These are phyloP conservation scores for Erithacus rubecula DNA, from an alignment of 2,797 vertebrate species.

Conservation along the genomic window DNA sequence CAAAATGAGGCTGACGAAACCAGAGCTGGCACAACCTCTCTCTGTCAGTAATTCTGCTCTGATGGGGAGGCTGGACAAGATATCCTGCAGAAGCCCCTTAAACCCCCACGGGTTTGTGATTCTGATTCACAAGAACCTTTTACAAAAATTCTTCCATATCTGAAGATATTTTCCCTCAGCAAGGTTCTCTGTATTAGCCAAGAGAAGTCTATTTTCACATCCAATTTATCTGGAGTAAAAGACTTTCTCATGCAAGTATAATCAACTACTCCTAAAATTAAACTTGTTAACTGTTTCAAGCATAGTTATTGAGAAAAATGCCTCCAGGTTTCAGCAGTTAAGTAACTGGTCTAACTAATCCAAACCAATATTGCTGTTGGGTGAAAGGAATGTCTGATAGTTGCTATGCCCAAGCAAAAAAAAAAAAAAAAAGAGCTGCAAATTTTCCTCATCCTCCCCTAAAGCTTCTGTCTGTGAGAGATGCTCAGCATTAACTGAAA, in stretches of 20 bases:
- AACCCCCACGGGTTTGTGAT: background rate
- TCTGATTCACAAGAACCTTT: background rate
- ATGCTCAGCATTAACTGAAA: background rate
- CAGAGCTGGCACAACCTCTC: fast-evolving
- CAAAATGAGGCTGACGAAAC: background rate
- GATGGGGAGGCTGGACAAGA: background rate
- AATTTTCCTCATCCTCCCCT: background rate
- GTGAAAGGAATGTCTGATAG: background rate
- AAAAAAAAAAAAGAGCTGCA: background rate
- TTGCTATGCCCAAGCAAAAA: background rate
- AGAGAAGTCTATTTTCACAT: background rate
- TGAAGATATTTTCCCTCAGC: background rate
- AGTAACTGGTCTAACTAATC: background rate
- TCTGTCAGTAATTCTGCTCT: background rate
- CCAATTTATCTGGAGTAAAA: background rate
- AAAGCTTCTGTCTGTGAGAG: background rate
- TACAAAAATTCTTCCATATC: background rate
- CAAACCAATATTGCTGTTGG: background rate
- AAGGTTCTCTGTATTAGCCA: background rate
- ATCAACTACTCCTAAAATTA: background rate
- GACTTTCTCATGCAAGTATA: background rate
- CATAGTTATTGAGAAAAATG: background rate
- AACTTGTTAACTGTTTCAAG: background rate
- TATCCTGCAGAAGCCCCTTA: background rate
- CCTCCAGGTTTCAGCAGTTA: background rate